Evolutionary conservation across 2,797 vertebrate species (phyloP), one percentile per base, ranked within the genome.

Genomic region (Neomorphus geoffroyi): DNA sequence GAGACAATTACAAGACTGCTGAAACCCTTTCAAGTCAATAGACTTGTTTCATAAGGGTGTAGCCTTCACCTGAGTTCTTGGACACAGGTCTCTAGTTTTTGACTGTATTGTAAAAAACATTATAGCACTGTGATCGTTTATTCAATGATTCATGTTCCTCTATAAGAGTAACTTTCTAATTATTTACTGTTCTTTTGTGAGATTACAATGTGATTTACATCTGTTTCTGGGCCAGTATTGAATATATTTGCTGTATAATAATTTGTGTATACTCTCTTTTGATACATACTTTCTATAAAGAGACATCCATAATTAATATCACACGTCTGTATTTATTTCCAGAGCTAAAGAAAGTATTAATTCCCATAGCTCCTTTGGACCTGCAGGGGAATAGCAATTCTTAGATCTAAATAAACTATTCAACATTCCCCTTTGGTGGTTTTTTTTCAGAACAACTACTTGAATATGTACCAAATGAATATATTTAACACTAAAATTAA

Each of bases 261-360:
- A 91, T 90, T 91, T 92, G 72, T 73, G 45, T 86, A 54, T 90
- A 62, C 30, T 58, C 39, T 78, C 66, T 90, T 96, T 93, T 96
- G 89, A 93, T 88, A 93, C 60, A 61, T 75, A 37, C 23, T 79
- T 87, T 77, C 66, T 58, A 90, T 86, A 90, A 86, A 86, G 65
- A 78, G 9, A 41, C 53, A 88, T 92, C 46, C 54, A 94, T 96
- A 91, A 97, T 92, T 95, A 92, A 80, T 90, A 77, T 88, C 73
- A 73, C 43, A 81, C 82, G 60, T 83, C 73, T 92, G 50, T 84
- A 72, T 83, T 90, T 86, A 86, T 90, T 94, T 89, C 72, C 35
- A 83, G 80, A 92, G 69, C 74, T 92, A 48, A 92, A 93, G 78
- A 60, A 64, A 91, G 13, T 82, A 72, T 85, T 65, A 78, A 93